phyloP scores from a whole-genome alignment of 1,140 invertebrate species.

The Saxidomus purpurata region DNA sequence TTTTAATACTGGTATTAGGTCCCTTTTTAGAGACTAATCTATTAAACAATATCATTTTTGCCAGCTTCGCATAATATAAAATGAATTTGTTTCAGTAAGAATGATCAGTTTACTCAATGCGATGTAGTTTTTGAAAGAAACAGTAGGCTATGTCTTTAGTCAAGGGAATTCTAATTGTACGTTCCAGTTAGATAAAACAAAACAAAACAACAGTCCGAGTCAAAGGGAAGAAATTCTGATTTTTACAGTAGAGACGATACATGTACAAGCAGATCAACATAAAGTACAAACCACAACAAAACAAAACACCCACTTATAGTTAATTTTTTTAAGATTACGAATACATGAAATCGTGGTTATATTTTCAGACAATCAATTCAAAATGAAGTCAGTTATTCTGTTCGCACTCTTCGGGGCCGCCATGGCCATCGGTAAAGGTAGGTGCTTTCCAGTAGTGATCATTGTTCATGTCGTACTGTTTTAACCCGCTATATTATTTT shows the following conservation, averaged over 20 bases:
- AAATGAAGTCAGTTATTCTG: background rate
- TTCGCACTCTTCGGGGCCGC: slow-evolving; percentile 9
- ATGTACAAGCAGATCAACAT: no score
- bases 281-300: background rate
- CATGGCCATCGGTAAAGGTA: slow-evolving; percentile 26
- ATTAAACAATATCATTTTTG: no score
- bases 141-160: no score
- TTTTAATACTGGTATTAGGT: no score
- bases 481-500: background rate
- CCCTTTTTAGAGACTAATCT: no score
- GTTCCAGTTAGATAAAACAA: background rate
- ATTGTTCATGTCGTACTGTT: background rate
- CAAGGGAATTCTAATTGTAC: no score
- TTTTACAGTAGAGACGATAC: no score
- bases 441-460: background rate
- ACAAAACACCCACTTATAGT: background rate
- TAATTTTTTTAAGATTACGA: background rate
- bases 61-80: no score
- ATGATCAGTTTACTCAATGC: no score
- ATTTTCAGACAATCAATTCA: slow-evolving; percentile 12
- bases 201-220: background rate
- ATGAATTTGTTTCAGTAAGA: no score
- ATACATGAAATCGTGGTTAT: background rate
- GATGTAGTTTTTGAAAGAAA: no score
- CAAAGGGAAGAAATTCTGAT: background rate